Base-by-base conservation (phyloP, 23 tunicate species). In the Styela clava region DNA sequence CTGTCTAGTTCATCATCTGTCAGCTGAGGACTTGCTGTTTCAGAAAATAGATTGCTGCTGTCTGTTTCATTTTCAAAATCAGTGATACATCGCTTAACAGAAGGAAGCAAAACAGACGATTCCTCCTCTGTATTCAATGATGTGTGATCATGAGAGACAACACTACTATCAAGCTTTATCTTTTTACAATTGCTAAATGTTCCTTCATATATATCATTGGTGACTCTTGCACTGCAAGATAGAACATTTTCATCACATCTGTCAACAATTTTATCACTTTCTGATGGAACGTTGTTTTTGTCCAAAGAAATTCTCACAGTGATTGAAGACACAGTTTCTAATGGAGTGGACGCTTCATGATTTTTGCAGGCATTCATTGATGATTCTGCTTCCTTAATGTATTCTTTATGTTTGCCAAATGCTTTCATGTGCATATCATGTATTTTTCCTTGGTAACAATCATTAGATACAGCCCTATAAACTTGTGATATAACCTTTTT, bases 401-500 rank as follows among this genome's bases (percentile, higher is more conserved):
- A 31, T 30, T 27, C 35, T 71, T 20, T 34, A 71, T 31, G 23
- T 71, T 71, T 18, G 35, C 5, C 34, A 26, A 71, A 29, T 21
- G 52, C 81, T 24, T 44, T 36, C 12, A 52, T 33, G 30, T 85
- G 88, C 78, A 85, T 78, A 34, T 68, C 44, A 78, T 85, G 88
- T n/a, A 85, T 29, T 0, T 36, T n/a, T 0, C 72, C 78, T 2
- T 78, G 36, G 30, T 37, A 68, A 29, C 65, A 12, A 23, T 56
- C 81, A 21, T 5, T 24, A 0, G 24, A 7, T 22, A 44, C 65
- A 1, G 81, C 35, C 30, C 56, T 19, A 34, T 74, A 19, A 24
- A 89, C 83, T 83, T 85, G 79, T 24, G 83, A 69, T 20, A 89
- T 81, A 2, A 83, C 72, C 56, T 52, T 52, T 26, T 73, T 44